phyloP scores from a whole-genome alignment of 2,888 invertebrate genomes.

The Cerceris rybyensis region DNA sequence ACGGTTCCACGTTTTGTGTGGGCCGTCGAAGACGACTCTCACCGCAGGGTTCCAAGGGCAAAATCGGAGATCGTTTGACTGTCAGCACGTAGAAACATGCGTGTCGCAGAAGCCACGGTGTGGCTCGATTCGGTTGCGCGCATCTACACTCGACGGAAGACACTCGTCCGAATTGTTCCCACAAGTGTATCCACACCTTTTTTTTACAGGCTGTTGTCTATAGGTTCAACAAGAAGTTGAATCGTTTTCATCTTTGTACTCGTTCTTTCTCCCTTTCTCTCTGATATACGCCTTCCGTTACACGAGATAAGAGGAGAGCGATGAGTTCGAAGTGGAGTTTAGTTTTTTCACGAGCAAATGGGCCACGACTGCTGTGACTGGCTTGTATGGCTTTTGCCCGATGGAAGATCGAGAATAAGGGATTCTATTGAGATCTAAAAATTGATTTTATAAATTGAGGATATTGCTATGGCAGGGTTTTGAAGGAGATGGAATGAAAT shows the following conservation, averaged over 20 bases:
- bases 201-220: conserved; percentile 12
- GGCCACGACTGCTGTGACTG: too few species aligned
- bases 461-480: too few species aligned
- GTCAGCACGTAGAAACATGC: conserved; percentile 57
- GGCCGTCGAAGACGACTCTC: conserved; percentile 5
- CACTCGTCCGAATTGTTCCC: conserved; percentile 52
- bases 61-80: conserved; percentile 52
- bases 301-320: too few species aligned
- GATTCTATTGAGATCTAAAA: too few species aligned
- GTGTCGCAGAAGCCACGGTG: conserved; percentile 37
- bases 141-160: conserved; percentile 44
- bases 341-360: too few species aligned
- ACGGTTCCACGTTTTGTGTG: conserved; percentile 35
- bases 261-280: too few species aligned
- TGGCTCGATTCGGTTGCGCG: neutral
- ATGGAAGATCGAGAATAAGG: too few species aligned
- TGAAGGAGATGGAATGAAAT: too few species aligned
- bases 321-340: too few species aligned
- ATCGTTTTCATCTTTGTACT: conserved; percentile 18
- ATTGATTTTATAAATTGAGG: too few species aligned
- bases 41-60: conserved; percentile 28
- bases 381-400: too few species aligned
- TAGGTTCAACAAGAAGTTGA: conserved; percentile 29
- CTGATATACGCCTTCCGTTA: too few species aligned
- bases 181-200: conserved; percentile 32